Evolutionary conservation across 2,113 vertebrate species (phyloP).

Genomic region (Craseonycteris thonglongyai): DNA sequence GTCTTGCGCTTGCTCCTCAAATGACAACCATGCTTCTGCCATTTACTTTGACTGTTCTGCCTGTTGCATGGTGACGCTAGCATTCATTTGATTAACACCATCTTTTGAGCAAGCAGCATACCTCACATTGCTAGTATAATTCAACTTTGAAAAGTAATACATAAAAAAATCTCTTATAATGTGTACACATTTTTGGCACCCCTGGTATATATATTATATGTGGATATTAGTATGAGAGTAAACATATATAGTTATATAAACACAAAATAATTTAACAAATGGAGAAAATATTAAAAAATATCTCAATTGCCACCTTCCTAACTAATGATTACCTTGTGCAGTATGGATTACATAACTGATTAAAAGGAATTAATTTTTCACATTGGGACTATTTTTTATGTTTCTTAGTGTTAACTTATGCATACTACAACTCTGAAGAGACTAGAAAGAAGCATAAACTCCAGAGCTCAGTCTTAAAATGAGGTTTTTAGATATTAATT

Average conservation of each 20-base stretch:
- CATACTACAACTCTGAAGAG: not conserved
- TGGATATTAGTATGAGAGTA: not conserved
- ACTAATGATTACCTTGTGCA: not conserved
- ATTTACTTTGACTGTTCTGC: no score
- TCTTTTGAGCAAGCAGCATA: no score
- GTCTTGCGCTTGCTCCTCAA: no score
- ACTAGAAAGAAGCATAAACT: not conserved
- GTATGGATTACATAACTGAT: not conserved
- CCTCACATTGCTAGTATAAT: no score
- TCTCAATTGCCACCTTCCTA: not conserved
- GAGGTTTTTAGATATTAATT: slow-evolving; percentile 27
- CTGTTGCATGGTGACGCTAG: no score
- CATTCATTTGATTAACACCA: no score
- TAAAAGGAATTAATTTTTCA: slow-evolving; percentile 1
- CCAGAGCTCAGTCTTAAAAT: not conserved
- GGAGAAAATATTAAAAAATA: not conserved
- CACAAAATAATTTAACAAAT: not conserved
- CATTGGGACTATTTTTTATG: not conserved
- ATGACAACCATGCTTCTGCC: no score
- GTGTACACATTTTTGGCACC: no score
- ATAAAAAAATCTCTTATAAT: no score
- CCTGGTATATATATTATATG: no score
- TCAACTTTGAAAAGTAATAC: no score
- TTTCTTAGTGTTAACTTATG: slow-evolving; percentile 14
- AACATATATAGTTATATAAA: not conserved